Conservation (phyloP, 2,113 vertebrate species). For the Lanius collurio region DNA sequence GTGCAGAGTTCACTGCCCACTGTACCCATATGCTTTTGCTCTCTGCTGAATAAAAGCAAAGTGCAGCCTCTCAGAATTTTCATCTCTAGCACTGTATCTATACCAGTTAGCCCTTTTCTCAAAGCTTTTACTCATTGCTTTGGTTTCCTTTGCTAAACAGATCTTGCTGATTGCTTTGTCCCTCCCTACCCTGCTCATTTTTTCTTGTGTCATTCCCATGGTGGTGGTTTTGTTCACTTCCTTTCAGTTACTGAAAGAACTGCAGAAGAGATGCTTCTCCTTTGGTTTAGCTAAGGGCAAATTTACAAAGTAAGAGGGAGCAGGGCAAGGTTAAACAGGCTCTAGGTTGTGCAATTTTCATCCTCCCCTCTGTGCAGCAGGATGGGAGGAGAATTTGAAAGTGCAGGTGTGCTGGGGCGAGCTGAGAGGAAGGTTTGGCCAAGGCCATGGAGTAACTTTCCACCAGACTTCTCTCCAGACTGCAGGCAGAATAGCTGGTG, state of each 20-base stretch:
- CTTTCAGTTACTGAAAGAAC: background rate
- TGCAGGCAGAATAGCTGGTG: background rate
- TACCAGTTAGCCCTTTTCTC: background rate
- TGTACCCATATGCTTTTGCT: background rate
- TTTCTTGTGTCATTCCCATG: background rate
- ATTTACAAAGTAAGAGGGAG: background rate
- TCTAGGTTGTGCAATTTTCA: background rate
- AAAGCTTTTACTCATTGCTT: background rate
- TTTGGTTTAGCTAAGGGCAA: background rate
- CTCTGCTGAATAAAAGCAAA: background rate
- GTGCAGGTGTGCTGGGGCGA: background rate
- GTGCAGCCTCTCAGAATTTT: background rate
- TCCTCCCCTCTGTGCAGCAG: background rate
- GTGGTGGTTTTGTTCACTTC: constrained; percentile 1
- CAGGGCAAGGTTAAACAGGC: background rate
- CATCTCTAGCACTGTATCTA: background rate
- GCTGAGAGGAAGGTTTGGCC: background rate
- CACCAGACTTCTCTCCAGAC: constrained; percentile 8
- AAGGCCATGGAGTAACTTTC: background rate
- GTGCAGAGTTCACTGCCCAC: background rate
- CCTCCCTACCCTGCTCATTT: background rate
- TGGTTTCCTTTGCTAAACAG: background rate
- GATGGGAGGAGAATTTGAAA: background rate
- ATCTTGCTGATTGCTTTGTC: background rate
- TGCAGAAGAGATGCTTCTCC: background rate